A percentile compares a stretch with the other conserved stretches of the same genome.
Evolutionary conservation across 2,888 invertebrate genomes (phyloP).

Genomic region (Linnaemya vulpina): DNA sequence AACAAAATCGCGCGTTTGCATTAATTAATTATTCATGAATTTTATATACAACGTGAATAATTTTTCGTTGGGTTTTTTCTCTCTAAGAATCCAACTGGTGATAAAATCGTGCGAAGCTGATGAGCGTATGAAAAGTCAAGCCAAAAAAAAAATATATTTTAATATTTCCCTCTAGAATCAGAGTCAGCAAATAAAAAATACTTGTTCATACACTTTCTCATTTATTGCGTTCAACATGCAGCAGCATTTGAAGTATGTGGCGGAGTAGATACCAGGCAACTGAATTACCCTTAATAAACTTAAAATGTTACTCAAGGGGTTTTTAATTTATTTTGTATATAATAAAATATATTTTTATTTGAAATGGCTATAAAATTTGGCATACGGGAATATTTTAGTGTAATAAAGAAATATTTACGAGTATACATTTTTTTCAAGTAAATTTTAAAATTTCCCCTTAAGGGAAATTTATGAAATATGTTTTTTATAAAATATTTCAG

Average conservation of each 20-base stretch:
- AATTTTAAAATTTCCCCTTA: no score
- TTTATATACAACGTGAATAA: conserved; percentile 39
- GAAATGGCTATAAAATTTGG: no score
- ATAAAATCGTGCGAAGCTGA: conserved; percentile 25
- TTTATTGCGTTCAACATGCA: conserved; percentile 15
- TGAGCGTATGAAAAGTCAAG: conserved; percentile 27
- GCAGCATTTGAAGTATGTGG: not conserved
- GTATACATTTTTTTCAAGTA: no score
- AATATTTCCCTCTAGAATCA: conserved; percentile 38
- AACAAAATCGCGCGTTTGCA: not conserved
- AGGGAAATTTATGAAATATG: no score
- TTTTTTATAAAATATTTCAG: no score
- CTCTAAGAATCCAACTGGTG: not conserved
- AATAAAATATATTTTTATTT: no score
- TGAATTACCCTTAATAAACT: conserved; percentile 49
- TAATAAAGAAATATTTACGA: no score
- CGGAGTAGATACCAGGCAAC: not conserved
- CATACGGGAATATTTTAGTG: no score
- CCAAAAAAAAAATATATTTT: conserved; percentile 18
- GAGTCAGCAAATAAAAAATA: conserved; percentile 14
- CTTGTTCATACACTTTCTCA: conserved; percentile 7
- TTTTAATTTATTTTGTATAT: not conserved
- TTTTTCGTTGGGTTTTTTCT: not conserved
- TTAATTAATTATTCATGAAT: conserved; percentile 58
- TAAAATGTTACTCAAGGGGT: conserved; percentile 46